Evolutionary conservation across 2,797 vertebrate species (phyloP), one percentile per base, ranked within the genome.

Genomic region (Rhincodon typus): DNA sequence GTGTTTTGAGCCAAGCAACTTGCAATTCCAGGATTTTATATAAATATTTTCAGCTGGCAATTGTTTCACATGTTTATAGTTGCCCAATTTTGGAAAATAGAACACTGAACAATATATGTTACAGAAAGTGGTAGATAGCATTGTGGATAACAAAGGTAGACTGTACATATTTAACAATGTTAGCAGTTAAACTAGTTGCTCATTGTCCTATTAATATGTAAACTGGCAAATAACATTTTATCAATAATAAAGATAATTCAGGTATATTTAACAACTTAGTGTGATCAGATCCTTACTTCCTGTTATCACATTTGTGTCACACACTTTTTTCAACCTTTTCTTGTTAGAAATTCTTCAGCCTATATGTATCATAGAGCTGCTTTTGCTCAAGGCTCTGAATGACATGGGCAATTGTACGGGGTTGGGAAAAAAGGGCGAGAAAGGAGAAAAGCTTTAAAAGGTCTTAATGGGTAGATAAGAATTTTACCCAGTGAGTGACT

Each of bases 191-290:
- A n/a, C 62, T 34, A 34, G 62, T 30, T 66, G 88, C 19, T 21
- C 34, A 34, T 66, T 91, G 21, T 1, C 30, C 27, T 7, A 15
- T 4, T 62, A 90, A 90, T 15, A 4, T n/a, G 13, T 57, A 91
- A 38, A 66, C 62, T 91, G n/a, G 2, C 66, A 91, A 91, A 90
- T 90, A n/a, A 34, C 66, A 34, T 19, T 27, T 4, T 25, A 15
- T 50, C 46, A 23, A 88, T 62, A 62, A 2, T 3, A 91, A 6
- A 27, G n/a, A 8, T 50, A 87, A 77, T 12, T 13, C 30, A 77
- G 97, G 97, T 98, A 98, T 97, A 98, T 98, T 84, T 21, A 23
- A 84, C 19, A 84, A 46, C 1, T 46, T 46, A 84, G 6, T 2
- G 21, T 46, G 42, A 23, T 19, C 82, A 84, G 21, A 46, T 84